Evolutionary conservation across 1,140 invertebrate genomes (phyloP).

Genomic region (Solenopsis invicta): DNA sequence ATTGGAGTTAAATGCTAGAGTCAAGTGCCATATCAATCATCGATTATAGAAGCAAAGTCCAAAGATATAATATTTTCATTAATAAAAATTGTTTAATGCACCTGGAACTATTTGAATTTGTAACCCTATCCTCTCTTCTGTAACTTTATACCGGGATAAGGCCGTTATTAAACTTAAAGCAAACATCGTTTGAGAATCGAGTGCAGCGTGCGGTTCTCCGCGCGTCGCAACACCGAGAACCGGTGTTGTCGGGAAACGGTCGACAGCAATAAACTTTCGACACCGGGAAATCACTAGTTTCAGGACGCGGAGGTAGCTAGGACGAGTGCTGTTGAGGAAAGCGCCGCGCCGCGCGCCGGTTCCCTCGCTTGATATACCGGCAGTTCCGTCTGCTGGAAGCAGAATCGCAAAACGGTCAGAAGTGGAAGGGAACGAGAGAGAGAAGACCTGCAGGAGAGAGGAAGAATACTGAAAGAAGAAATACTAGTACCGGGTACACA

Average conservation of each 20-base stretch:
- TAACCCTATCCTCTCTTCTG: neutral
- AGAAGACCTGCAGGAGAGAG: constrained; percentile 19
- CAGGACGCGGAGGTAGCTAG: constrained; percentile 16
- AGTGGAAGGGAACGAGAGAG: constrained; percentile 67
- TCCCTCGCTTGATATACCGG: constrained; percentile 57
- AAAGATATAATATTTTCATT: neutral
- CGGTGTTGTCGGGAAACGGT: constrained; percentile 19
- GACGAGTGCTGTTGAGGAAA: constrained; percentile 43
- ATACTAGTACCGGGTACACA: constrained; percentile 62
- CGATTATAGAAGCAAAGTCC: neutral
- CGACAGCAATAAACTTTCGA: constrained; percentile 51
- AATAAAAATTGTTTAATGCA: neutral
- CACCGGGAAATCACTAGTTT: constrained; percentile 47
- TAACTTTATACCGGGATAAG: neutral
- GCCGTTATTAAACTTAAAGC: neutral
- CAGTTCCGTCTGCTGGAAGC: constrained; percentile 67
- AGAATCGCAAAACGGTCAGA: constrained; percentile 62
- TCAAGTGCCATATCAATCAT: neutral
- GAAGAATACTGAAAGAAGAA: constrained; percentile 56
- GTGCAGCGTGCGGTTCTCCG: neutral
- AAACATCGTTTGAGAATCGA: neutral
- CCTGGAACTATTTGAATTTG: neutral
- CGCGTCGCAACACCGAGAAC: constrained; percentile 1
- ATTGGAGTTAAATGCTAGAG: neutral
- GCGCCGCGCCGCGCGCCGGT: neutral